A percentile compares a stretch with the other conserved stretches of the same genome.
These are phyloP conservation scores for Toxotes jaculatrix DNA, from an alignment of 2,113 vertebrate species.

Conservation along the genomic window DNA sequence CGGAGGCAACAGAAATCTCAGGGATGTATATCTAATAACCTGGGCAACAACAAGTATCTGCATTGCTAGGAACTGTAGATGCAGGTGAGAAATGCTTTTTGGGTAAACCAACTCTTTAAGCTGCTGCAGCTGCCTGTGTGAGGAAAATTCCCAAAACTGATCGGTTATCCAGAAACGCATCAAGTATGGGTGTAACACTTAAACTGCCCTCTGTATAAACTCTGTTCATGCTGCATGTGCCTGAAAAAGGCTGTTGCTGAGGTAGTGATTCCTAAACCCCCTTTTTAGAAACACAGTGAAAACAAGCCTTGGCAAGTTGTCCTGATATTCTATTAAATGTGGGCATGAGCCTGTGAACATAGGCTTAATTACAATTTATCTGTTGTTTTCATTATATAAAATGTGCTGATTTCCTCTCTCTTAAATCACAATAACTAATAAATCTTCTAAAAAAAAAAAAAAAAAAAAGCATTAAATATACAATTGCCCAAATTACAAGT, in stretches of 20 bases:
- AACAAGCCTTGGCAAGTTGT: not conserved
- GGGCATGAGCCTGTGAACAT: not conserved
- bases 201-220: not conserved
- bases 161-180: not conserved
- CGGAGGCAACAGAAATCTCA: not conserved
- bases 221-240: not conserved
- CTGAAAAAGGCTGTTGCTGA: not conserved
- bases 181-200: not conserved
- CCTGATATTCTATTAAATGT: not conserved
- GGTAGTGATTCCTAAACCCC: too few relatives aligned
- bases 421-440: not conserved
- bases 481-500: slow-evolving; percentile 3
- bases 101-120: not conserved
- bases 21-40: not conserved
- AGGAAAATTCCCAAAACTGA: not conserved
- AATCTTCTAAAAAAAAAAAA: not conserved
- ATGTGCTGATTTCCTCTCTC: not conserved
- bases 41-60: not conserved
- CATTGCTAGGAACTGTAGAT: too few relatives aligned
- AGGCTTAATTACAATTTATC: not conserved
- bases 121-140: too few relatives aligned
- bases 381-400: not conserved
- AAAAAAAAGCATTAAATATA: not conserved
- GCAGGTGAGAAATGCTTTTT: not conserved
- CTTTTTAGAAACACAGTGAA: not conserved